Evolutionary conservation across 1,140 invertebrate species (phyloP), one percentile per base, ranked within the genome.

Genomic region (Lepidurus packardi): DNA sequence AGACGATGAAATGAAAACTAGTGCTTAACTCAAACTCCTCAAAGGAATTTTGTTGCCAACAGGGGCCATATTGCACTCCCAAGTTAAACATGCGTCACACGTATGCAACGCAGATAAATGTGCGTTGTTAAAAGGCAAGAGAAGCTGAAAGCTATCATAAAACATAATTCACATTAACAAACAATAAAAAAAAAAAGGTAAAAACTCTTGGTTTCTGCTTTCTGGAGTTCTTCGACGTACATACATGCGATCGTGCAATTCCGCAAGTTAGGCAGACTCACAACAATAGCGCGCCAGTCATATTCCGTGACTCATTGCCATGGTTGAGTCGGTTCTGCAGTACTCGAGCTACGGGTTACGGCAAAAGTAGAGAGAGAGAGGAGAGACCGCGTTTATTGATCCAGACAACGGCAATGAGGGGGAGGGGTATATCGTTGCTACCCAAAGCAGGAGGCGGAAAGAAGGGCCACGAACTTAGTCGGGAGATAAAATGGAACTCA

Each of bases 331-430:
- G 21, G 53, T n/a, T 65, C 21, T 65, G 53, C 53, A n/a, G 53
- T 65, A 7, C 21, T 65, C 53, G 16, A 65, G 53, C 21, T 21
- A 65, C 53, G 53, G 53, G 53, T 65, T 65, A 65, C 21, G 53
- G 9, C 13, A 65, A 34, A 21, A 65, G 53, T 65, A 9, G 53
- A 65, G 45, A 47, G 45, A 47, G 53, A 65, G 53, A 65, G 16
- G 13, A 65, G 53, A 65, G 53, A 65, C 53, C 8, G 13, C 53
- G 53, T n/a, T 65, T 65, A 65, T 65, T 65, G 53, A 65, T 65
- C 53, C 53, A 65, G 53, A 65, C 53, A 65, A 65, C 53, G 53
- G 53, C 53, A 65, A 65, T 65, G 53, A 65, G 53, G 13, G 53
- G 53, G 53, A 65, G 53, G 53, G n/a, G 13, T 65, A 21, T 13